Evolutionary conservation across 2,113 vertebrate genomes (phyloP), one percentile per base, ranked within the genome.

Genomic region (Excalfactoria chinensis): DNA sequence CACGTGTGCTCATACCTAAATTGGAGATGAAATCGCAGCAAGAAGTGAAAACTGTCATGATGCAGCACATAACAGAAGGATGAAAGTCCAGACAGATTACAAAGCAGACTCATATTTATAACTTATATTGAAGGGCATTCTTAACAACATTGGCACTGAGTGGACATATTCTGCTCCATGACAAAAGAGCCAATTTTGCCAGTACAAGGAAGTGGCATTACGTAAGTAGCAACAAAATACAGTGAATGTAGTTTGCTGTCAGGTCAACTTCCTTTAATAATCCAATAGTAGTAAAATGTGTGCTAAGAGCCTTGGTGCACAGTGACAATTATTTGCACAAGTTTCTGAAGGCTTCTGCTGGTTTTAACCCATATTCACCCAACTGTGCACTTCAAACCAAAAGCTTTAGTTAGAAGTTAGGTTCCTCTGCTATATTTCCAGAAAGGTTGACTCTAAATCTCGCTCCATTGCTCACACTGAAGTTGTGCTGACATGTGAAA

Each of bases 1-100:
- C 73, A 40, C 7, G 59, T 82, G 78, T 43, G 23, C 70, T 90
- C 10, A 7, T 56, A 19, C 69, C 75, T 40, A 49, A 74, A 86
- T 16, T 84, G 90, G 90, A 86, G 72, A 71, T 37, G 73, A 78
- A 93, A 77, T 12, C 35, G 60, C 58, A 44, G 67, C 48, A 82
- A 70, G 85, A 79, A 1, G 48, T 92, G 64, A 79, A 78, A 86
- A 13, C 59, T 82, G 62, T 66, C n/a, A 23, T 6, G 82, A 71
- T 70, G 84, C 80, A 82, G 88, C 67, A 71, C 79, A 41, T n/a
- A 74, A 60, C 63, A 69, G 62, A 43, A 79, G 84, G 79, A 75
- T 72, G 66, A 46, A 82, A 62, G 89, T 79, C 59, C 12, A 51
- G 79, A 71, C 9, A 48, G 84, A 70, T 83, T 34, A 85, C 1